Evolutionary conservation across 2,888 invertebrate genomes (phyloP), one percentile per base, ranked within the genome.

Genomic region (Pristionchus entomophagus): DNA sequence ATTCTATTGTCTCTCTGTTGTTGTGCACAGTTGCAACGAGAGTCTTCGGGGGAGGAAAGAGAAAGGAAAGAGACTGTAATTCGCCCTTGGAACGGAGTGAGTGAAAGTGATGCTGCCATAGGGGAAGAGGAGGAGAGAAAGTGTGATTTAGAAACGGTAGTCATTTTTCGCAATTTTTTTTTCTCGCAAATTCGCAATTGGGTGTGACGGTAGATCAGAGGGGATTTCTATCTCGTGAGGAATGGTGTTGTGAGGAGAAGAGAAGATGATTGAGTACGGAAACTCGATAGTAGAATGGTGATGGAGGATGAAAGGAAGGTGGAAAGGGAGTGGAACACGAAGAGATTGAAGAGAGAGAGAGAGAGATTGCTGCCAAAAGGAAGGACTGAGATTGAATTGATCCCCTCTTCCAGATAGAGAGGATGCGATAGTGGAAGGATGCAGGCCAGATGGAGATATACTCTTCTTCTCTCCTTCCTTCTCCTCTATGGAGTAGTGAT

Each of bases 101-200:
- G 73, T 26, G 73, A 73, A 73, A 73, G 73, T 73, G 41, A 73
- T 73, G 73, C 73, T 73, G 73, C 73, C 73, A 73, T n/a, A 12
- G 41, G 41, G 73, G 38, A 41, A 19, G 35, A 65, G 65, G 35
- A 35, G 32, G 65, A 65, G 65, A 32, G 65, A 26, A 41, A 73
- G 45, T n/a, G 41, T 73, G 73, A 73, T 65, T 65, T 65, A 65
- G 41, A 41, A 41, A 73, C 73, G 41, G 73, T 45, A 10, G 73
- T 41, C 26, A 45, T 8, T 26, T 41, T 22, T n/a, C 17, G 5
- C 56, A 6, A 22, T 5, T 56, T 22, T 10, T 5, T 22, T 73
- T 41, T 45, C 22, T n/a, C n/a, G n/a, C n/a, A n/a, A n/a, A n/a
- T n/a, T n/a, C n/a, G n/a, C n/a, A n/a, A n/a, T n/a, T n/a, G n/a